Base-by-base conservation (phyloP, 1,140 invertebrate genomes). In the Neodiprion lecontei region DNA sequence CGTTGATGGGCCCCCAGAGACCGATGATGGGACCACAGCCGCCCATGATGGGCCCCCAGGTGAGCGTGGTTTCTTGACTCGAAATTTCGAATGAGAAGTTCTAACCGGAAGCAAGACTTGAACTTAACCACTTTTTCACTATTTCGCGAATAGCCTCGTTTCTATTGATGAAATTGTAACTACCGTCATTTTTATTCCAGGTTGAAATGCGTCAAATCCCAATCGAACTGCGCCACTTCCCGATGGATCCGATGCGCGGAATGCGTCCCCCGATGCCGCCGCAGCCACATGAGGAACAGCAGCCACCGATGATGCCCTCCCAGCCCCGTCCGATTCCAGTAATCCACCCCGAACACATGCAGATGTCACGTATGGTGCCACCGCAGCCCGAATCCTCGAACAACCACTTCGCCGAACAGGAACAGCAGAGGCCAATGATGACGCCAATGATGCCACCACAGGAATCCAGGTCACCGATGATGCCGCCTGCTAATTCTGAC, bases 151-250 rank as follows among this genome's bases (percentile, higher is more conserved):
- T 40, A 40, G 28, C 28, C 28, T 40, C 28, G 5, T 40, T 40
- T 40, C 28, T 40, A 5, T 40, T 40, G 28, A 40, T 40, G 5
- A 40, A 40, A 40, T 40, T 40, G 28, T 40, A 40, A 40, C 28
- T 40, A 40, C 28, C 28, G 28, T 40, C 28, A 40, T 5, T 40
- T 40, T 40, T 40, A 1, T 10, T 66, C 0, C 66, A 86, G 85
- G 71, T 85, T 40, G 84, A 87, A 68, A 76, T 84, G 70, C 81
- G 82, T 3, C 83, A 83, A 70, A 82, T 86, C 17, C 85, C 85
- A n/a, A 85, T 87, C 61, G 83, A 87, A 28, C 12, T 86, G 21
- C 84, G 81, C 67, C 83, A 84, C 17, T 83, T 86, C 72, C 82
- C 82, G 7, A 78, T 81, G 72, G 83, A 84, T 5, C 72, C 79